Base-by-base conservation (phyloP, 2,888 invertebrate genomes). In the Amphipyra berbera region DNA sequence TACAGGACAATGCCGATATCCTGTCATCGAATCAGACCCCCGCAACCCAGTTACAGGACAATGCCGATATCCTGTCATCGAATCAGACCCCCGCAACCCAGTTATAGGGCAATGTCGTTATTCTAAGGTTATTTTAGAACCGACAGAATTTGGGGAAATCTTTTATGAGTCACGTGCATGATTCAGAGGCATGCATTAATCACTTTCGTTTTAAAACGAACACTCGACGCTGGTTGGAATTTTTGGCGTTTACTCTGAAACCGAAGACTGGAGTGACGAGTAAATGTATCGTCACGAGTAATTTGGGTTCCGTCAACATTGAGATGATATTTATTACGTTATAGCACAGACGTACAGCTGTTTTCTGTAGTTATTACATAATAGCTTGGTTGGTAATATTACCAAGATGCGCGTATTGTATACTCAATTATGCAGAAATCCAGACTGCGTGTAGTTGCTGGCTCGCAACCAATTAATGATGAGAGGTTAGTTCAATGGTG, bases 281-380 rank as follows among this genome's bases (percentile, higher is more conserved):
- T 73, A 70, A 68, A 80, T 73, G 70, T 82, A 76, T 87, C 87
- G 84, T 87, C 88, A 84, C 82, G 63, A 70, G 77, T 84, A 84
- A 88, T 86, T 88, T 72, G 62, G 84, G 82, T 59, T 65, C 61
- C 63, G 74, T 85, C 85, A 88, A 88, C 83, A 85, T 70, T 82
- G 40, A 21, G 21, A 2, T 3, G 21, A 3, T 13, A 50, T 59
- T 58, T 44, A 46, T 58, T 44, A 46, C 57, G 44, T 12, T 52
- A 67, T 58, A 47, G 40, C 57, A 40, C 48, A 30, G 6, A 30
- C 6, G 6, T 7, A 41, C 7, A 67, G 60, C 42, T 60, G 59
- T 66, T 52, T 50, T 62, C 59, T 75, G 37, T 30, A 10, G 66
- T 71, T 62, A 67, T 66, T 33, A 6, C 33, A 33, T 33, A 9